A percentile compares a stretch with the other conserved stretches of the same genome.
These are phyloP conservation scores for Caenorhabditis afra DNA, from an alignment of 2,888 invertebrate species.

Conservation along the genomic window DNA sequence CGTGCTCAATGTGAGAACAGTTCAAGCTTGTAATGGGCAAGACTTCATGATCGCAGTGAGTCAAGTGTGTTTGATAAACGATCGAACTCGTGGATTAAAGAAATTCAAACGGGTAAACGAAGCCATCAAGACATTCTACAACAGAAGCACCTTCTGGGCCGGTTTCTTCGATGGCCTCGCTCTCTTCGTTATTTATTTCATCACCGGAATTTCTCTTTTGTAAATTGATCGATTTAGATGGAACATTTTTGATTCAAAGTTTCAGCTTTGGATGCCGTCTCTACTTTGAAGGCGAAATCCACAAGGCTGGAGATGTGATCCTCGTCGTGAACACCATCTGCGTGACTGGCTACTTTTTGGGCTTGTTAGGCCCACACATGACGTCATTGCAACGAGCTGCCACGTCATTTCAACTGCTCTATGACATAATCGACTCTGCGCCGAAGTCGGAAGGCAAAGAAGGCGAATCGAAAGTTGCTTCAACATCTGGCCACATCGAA, in stretches of 20 bases:
- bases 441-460: constrained; percentile 41
- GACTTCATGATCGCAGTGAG: constrained; percentile 62
- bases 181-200: constrained; percentile 62
- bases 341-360: constrained; percentile 66
- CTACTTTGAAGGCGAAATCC: constrained; percentile 62
- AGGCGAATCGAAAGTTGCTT: constrained; percentile 32
- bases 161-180: constrained; percentile 70
- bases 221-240: constrained; percentile 23
- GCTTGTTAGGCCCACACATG: constrained; percentile 67
- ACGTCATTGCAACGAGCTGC: constrained; percentile 55
- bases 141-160: constrained; percentile 61
- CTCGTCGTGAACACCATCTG: constrained; percentile 66
- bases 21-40: constrained; percentile 70
- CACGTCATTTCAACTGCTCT: constrained; percentile 34
- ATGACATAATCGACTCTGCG: constrained; percentile 29
- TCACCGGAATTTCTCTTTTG: constrained; percentile 66
- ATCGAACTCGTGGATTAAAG: constrained; percentile 2
- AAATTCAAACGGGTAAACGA: constrained; percentile 46
- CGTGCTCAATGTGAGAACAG: constrained; percentile 68
- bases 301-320: constrained; percentile 64
- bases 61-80: neutral
- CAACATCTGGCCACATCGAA: constrained; percentile 63
- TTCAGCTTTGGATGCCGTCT: constrained; percentile 60
- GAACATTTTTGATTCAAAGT: neutral
- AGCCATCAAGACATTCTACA: constrained; percentile 43